These are phyloP conservation scores for Drosophila stalkeri DNA, from an alignment of 2,888 invertebrate species.

Conservation along the genomic window DNA sequence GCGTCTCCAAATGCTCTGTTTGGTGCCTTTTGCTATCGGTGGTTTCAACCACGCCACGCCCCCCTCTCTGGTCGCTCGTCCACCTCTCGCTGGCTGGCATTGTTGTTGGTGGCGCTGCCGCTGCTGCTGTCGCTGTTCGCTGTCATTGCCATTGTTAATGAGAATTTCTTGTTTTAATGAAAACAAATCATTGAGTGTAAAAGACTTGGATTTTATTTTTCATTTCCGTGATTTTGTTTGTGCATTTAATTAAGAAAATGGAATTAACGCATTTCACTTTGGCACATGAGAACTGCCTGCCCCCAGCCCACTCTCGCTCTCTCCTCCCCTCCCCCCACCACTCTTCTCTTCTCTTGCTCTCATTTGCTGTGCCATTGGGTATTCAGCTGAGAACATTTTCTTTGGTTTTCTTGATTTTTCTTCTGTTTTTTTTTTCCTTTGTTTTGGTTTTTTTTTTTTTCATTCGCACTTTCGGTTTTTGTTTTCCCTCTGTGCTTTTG, in stretches of 20 bases:
- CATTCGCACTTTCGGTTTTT: conserved; percentile 46
- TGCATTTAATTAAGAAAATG: conserved; percentile 84
- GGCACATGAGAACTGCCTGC: conserved; percentile 2
- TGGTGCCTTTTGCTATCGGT: conserved; percentile 48
- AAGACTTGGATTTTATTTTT: conserved; percentile 83
- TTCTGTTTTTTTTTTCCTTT: conserved; percentile 1
- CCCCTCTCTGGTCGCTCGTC: too few relatives aligned
- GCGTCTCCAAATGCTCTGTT: conserved; percentile 12
- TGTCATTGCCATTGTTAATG: conserved; percentile 83
- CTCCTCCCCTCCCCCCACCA: neutral
- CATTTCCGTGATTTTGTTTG: conserved; percentile 83
- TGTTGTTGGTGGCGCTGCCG: conserved; percentile 39
- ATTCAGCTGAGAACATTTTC: conserved; percentile 26
- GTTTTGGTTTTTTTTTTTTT: conserved; percentile 19
- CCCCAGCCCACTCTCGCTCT: neutral
- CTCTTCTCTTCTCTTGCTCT: neutral
- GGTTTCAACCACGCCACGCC: conserved; percentile 34
- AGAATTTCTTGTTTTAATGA: conserved; percentile 84
- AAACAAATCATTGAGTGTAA: conserved; percentile 84
- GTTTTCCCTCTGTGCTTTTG: conserved; percentile 33
- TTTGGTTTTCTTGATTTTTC: conserved; percentile 21
- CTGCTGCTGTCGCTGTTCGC: conserved; percentile 50
- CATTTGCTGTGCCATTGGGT: conserved; percentile 7
- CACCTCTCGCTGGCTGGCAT: neutral
- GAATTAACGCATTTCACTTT: conserved; percentile 82